Percentiles rank a stretch among this genome's conserved stretches.
These are phyloP conservation scores for Dryomyza anilis DNA, from an alignment of 2,888 invertebrate species.

Conservation along the genomic window DNA sequence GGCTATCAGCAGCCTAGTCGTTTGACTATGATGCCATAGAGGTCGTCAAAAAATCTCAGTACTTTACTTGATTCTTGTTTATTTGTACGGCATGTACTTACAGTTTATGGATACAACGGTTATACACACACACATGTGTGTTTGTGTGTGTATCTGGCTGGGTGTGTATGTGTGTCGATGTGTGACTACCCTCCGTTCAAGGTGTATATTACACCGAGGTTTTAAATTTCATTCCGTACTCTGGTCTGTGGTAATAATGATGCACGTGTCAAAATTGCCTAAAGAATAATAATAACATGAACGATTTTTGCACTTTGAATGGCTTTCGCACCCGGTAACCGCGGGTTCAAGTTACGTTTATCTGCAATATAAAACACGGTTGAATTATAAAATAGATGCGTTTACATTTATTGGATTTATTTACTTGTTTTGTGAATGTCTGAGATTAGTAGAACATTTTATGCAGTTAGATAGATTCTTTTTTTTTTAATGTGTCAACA, in stretches of 20 bases:
- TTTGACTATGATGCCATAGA: too few relatives aligned
- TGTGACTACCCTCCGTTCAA: neutral
- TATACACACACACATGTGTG: neutral
- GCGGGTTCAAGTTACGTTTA: neutral
- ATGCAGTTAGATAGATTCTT: too few relatives aligned
- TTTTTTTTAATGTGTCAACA: too few relatives aligned
- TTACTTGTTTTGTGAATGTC: too few relatives aligned
- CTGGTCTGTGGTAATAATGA: neutral
- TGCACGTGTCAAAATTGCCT: slow-evolving; percentile 4
- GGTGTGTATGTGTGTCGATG: too few relatives aligned
- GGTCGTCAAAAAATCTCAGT: neutral
- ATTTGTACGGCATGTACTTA: neutral
- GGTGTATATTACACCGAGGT: neutral
- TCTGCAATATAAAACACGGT: neutral
- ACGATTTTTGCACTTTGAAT: neutral
- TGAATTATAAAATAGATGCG: neutral
- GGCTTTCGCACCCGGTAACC: neutral
- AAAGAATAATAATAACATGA: neutral
- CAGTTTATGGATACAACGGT: neutral
- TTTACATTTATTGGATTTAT: slow-evolving; percentile 6
- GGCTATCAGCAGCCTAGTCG: too few relatives aligned
- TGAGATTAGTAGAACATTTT: too few relatives aligned
- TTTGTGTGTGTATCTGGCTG: neutral
- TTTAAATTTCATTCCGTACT: neutral
- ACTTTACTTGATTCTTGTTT: neutral